These are phyloP conservation scores for Microchrysa polita DNA, from an alignment of 2,888 invertebrate genomes.

Conservation along the genomic window DNA sequence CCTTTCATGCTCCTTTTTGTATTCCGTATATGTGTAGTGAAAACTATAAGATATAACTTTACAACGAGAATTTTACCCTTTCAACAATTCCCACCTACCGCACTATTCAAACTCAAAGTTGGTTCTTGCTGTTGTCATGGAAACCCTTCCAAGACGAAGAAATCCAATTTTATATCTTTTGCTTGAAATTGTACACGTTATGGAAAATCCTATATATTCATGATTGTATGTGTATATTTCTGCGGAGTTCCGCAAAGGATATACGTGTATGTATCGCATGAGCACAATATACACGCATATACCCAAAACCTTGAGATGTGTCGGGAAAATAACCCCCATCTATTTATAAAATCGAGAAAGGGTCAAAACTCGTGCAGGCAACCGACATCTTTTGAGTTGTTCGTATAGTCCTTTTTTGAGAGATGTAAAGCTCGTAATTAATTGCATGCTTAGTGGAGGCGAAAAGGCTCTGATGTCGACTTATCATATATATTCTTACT, in stretches of 20 bases:
- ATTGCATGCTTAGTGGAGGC: constrained; percentile 64
- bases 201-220: not conserved
- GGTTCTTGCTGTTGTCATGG: constrained; percentile 49
- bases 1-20: constrained; percentile 36
- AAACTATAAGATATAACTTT: constrained; percentile 50
- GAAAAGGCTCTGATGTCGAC: constrained; percentile 59
- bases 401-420: constrained; percentile 39
- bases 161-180: constrained; percentile 36
- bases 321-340: constrained; percentile 12
- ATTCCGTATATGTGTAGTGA: constrained; percentile 46
- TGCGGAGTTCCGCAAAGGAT: too few species aligned
- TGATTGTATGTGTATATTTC: not conserved
- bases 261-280: not conserved
- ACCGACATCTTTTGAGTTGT: constrained; percentile 48
- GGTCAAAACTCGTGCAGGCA: constrained; percentile 14
- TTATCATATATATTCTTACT: constrained; percentile 40
- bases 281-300: not conserved
- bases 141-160: constrained; percentile 48
- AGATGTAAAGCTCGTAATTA: constrained; percentile 61
- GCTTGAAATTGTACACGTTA: constrained; percentile 9
- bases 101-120: constrained; percentile 36
- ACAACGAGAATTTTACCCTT: constrained; percentile 30
- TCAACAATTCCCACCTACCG: constrained; percentile 36
- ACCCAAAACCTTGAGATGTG: constrained; percentile 1
- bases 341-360: constrained; percentile 31